Evolutionary conservation across 1,140 invertebrate genomes (phyloP), one percentile per base, ranked within the genome.

Genomic region (Dermatophagoides farinae): DNA sequence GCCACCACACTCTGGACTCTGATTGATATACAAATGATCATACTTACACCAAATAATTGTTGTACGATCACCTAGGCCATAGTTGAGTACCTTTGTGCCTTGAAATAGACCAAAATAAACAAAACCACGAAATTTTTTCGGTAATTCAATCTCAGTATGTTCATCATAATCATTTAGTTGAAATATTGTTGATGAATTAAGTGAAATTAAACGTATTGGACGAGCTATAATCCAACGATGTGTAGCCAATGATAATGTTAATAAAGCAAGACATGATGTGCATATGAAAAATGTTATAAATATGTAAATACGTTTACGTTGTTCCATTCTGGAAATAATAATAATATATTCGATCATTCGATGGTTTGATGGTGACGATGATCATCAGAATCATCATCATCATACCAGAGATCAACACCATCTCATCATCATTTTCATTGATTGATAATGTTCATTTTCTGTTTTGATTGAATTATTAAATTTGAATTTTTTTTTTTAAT

Each of bases 281-380:
- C 85, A 84, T 8, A 86, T 79, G 63, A 91, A 82, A 70, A 92
- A 90, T 22, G 88, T 91, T 57, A 84, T 79, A 67, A 88, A 88
- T 43, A 91, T 84, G 72, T 89, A 81, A 23, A 84, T 82, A 62
- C 84, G 73, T 67, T 80, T 80, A 64, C 85, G 83, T 67, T 84
- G 66, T 61, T 71, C 68, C 63, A 71, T 68, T 16, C 5, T 54
- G 52, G 22, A 10, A 22, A 37, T 25, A 22, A 51, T 51, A n/a
- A 51, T 31, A n/a, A 51, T 51, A n/a, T n/a, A n/a, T n/a, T n/a
- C n/a, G 31, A 31, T 31, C 31, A 31, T 8, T 31, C 8, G 31
- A 31, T 31, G 31, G 8, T n/a, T n/a, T 31, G 31, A 31, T 31
- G 31, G 8, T 31, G 31, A 31, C 8, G 31, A 8, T 31, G 8